phyloP scores from a whole-genome alignment of 2,888 invertebrate genomes.

The Epirrhoe tristata region DNA sequence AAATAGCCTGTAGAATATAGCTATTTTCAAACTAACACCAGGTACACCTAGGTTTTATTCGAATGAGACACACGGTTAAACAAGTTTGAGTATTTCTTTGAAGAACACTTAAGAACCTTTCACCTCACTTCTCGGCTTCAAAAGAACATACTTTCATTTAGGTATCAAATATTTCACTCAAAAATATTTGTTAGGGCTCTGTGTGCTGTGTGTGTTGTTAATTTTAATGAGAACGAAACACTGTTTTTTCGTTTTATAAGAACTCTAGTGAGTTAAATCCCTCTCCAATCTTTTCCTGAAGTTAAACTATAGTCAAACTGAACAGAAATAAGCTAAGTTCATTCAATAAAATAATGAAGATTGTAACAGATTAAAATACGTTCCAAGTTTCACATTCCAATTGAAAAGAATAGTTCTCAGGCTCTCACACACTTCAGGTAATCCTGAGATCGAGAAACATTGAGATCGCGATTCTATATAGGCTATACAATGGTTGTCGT shows the following conservation, averaged over 20 bases:
- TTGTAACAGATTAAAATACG: not conserved
- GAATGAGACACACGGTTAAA: slow-evolving; percentile 46
- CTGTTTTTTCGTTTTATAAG: too few relatives aligned
- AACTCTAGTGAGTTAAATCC: too few relatives aligned
- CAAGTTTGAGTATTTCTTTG: not conserved
- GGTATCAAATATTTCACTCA: too few relatives aligned
- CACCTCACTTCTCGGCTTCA: too few relatives aligned
- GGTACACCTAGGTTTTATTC: slow-evolving; percentile 48
- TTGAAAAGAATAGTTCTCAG: not conserved
- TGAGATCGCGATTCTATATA: slow-evolving; percentile 62
- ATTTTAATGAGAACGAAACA: too few relatives aligned
- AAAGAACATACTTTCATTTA: too few relatives aligned
- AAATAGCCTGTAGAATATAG: slow-evolving; percentile 61
- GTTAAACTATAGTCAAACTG: too few relatives aligned
- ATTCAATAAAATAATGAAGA: not conserved
- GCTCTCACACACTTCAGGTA: slow-evolving; percentile 53
- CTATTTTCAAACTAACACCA: slow-evolving; percentile 58
- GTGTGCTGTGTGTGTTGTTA: too few relatives aligned
- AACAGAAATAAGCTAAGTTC: too few relatives aligned
- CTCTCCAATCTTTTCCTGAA: too few relatives aligned
- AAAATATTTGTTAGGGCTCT: too few relatives aligned
- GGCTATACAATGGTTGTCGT: slow-evolving; percentile 76
- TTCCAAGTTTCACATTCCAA: not conserved
- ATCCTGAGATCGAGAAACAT: slow-evolving; percentile 70
- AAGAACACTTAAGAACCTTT: not conserved